phyloP scores from a whole-genome alignment of 1,140 invertebrate species.

The Gryllus bimaculatus region DNA sequence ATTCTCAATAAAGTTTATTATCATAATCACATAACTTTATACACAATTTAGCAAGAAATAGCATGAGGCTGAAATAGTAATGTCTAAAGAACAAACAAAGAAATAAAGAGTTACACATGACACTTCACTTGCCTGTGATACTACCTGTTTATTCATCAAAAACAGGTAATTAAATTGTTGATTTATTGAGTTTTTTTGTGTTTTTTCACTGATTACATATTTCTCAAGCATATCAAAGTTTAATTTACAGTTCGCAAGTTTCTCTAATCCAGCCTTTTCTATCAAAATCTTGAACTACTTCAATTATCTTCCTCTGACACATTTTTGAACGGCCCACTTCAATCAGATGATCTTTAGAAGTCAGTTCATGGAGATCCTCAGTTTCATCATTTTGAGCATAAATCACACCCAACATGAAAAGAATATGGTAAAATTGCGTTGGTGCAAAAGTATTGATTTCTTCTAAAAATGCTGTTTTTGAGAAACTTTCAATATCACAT shows the following conservation, averaged over 20 bases:
- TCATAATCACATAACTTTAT: no score
- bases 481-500: slow-evolving; percentile 12
- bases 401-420: slow-evolving; percentile 8
- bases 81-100: no score
- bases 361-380: background rate
- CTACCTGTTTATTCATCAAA: no score
- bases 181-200: background rate
- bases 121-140: background rate
- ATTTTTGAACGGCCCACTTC: background rate
- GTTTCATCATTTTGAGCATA: background rate
- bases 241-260: background rate
- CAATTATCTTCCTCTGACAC: background rate
- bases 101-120: background rate
- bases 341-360: background rate
- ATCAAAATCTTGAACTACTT: background rate
- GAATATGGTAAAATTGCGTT: background rate
- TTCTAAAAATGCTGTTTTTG: background rate
- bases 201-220: background rate
- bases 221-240: background rate
- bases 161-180: background rate
- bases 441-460: slow-evolving; percentile 17
- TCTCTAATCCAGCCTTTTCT: background rate
- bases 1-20: no score
- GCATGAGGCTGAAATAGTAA: no score
- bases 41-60: no score